Evolutionary conservation across 2,888 invertebrate species (phyloP).

Genomic region (Zygogramma bicolorata): DNA sequence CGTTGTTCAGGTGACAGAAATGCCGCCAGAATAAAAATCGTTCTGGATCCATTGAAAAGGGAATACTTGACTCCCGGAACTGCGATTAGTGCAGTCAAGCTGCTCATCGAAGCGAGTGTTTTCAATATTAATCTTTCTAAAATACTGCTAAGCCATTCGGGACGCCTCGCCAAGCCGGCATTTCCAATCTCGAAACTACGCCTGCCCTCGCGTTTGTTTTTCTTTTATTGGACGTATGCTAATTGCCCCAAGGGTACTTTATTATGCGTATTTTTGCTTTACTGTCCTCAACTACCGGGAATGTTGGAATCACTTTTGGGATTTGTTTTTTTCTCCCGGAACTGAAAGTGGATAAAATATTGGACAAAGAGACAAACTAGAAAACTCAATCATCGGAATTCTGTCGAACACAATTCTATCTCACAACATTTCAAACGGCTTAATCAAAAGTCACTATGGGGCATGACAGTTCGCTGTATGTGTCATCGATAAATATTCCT

Average conservation of each 20-base stretch:
- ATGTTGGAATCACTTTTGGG: neutral
- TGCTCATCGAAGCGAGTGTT: constrained; percentile 48
- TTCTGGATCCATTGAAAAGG: constrained; percentile 41
- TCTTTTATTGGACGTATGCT: constrained; percentile 39
- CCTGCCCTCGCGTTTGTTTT: constrained; percentile 37
- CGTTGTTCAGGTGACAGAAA: constrained; percentile 41
- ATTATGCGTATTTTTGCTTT: neutral
- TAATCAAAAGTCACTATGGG: too few species aligned
- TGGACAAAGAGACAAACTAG: too few species aligned
- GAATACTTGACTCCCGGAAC: constrained; percentile 44
- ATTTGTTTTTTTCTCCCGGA: neutral
- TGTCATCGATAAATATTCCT: too few species aligned
- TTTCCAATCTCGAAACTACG: constrained; percentile 39
- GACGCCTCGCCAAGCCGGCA: constrained; percentile 27
- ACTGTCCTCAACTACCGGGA: neutral
- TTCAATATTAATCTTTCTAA: constrained; percentile 50
- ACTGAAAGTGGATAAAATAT: neutral
- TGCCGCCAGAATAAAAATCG: constrained; percentile 40
- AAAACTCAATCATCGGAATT: too few species aligned
- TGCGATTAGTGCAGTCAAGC: constrained; percentile 45
- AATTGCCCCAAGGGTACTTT: constrained; percentile 30
- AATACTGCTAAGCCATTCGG: constrained; percentile 46
- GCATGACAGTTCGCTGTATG: too few species aligned
- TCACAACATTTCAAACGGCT: too few species aligned
- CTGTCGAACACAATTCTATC: too few species aligned